Evolutionary conservation across 2,888 invertebrate species (phyloP), one percentile per base, ranked within the genome.

Genomic region (Drosophila ezoana): DNA sequence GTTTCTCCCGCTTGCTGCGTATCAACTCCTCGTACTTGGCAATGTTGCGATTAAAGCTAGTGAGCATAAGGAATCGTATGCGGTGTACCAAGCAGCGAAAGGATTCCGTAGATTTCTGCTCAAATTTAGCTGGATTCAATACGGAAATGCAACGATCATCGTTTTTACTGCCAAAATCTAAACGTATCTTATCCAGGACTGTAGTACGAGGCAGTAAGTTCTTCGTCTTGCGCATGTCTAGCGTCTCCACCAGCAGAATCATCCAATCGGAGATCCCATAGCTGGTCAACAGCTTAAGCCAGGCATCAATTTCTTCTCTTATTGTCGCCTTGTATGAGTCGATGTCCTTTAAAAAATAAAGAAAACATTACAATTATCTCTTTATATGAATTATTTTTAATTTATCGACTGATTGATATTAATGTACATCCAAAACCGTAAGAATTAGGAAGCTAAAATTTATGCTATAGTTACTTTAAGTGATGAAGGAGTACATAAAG

Each of bases 91-190:
- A 93, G 47, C 96, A 95, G 63, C 97, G 94, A 96, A 98, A 98
- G 54, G 98, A 97, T 90, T 98, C 98, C 0, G 97, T 96, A 63
- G 97, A 96, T 79, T 97, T 95, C 11, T 96, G 96, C 91, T 98
- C 98, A 28, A 95, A 95, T 90, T 97, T 97, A 16, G 97, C 95
- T 57, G 98, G 98, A 93, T 98, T 98, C 88, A 97, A 95, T 49
- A 98, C 95, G 56, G 97, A 96, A 85, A 98, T 94, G 93, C 98
- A 98, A 83, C 98, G 95, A 91, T 94, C 95, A 78, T 95, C 96
- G 91, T 97, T 96, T 92, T 98, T 98, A 20, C 95, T 94, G 57
- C 97, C 97, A 94, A 98, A 98, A 92, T 99, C 99, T 87, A 96
- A 95, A 83, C 97, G 96, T 72, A 99, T 97, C 93, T 98, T 98